phyloP scores from a whole-genome alignment of 1,140 invertebrate genomes.

The Drosophila azteca region DNA sequence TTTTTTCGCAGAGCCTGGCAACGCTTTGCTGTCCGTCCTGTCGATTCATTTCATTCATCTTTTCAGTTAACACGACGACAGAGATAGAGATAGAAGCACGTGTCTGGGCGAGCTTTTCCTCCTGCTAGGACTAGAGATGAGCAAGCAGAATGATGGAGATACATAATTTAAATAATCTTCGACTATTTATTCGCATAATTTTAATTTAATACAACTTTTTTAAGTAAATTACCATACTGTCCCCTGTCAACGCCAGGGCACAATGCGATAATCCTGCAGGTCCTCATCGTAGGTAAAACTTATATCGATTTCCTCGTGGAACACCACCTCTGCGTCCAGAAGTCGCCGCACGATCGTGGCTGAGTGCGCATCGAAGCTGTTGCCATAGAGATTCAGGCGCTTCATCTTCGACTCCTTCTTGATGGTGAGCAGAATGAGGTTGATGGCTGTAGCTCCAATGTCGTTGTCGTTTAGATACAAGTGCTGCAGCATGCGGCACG shows the following conservation, averaged over 20 bases:
- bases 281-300: constrained; percentile 59
- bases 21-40: background rate
- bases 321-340: constrained; percentile 55
- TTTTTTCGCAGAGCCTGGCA: constrained; percentile 8
- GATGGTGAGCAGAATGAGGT: constrained; percentile 49
- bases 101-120: constrained; percentile 19
- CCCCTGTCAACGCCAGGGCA: constrained; percentile 46
- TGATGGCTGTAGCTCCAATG: constrained; percentile 40
- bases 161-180: too few species aligned
- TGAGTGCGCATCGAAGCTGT: constrained; percentile 46
- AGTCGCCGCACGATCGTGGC: constrained; percentile 63
- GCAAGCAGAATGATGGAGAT: background rate
- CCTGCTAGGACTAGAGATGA: constrained; percentile 23
- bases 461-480: constrained; percentile 60
- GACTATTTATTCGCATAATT: background rate
- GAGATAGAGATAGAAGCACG: background rate
- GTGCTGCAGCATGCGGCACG: constrained; percentile 44
- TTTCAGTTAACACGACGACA: constrained; percentile 1
- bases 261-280: constrained; percentile 49
- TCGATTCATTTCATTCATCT: constrained; percentile 67
- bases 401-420: constrained; percentile 61
- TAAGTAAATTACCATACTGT: too few species aligned
- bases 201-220: too few species aligned
- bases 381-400: constrained; percentile 56
- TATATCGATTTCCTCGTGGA: constrained; percentile 58